Conservation (phyloP, 2,888 invertebrate genomes). For the Lypha dubia region DNA sequence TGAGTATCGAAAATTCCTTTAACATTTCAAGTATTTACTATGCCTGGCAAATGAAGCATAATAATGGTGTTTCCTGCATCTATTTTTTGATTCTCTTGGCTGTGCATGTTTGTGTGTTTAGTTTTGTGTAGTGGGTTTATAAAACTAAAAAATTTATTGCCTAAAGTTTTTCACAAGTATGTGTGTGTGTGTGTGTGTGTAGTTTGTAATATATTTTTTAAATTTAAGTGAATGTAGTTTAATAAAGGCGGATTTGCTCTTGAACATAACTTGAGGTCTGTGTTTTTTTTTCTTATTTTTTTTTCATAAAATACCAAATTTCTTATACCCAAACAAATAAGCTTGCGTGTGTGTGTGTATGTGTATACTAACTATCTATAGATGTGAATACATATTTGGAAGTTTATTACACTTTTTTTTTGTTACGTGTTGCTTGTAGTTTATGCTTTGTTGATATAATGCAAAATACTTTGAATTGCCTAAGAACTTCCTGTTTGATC, state of each 20-base stretch:
- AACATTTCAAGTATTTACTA: conserved; percentile 21
- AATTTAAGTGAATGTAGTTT: not conserved
- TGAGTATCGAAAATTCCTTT: conserved; percentile 51
- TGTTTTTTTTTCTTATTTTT: not conserved
- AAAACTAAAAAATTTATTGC: conserved; percentile 2
- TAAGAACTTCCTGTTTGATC: conserved; percentile 83
- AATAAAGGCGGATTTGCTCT: conserved; percentile 21
- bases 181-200: no score
- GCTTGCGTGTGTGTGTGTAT: not conserved
- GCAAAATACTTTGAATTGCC: conserved; percentile 74
- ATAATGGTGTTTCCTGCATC: conserved; percentile 31
- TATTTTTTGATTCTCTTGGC: not conserved
- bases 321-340: not conserved
- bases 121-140: conserved; percentile 4
- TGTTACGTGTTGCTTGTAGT: conserved; percentile 48
- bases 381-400: not conserved
- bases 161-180: conserved; percentile 19
- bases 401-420: conserved; percentile 26
- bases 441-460: conserved; percentile 66
- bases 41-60: conserved; percentile 40
- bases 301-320: not conserved
- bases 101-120: not conserved
- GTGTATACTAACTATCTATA: not conserved
- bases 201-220: conserved; percentile 21
- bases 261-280: conserved; percentile 8